These are phyloP conservation scores for Epizoanthus ramosus DNA, from an alignment of 92 coral and sea anemone genomes.

Conservation along the genomic window DNA sequence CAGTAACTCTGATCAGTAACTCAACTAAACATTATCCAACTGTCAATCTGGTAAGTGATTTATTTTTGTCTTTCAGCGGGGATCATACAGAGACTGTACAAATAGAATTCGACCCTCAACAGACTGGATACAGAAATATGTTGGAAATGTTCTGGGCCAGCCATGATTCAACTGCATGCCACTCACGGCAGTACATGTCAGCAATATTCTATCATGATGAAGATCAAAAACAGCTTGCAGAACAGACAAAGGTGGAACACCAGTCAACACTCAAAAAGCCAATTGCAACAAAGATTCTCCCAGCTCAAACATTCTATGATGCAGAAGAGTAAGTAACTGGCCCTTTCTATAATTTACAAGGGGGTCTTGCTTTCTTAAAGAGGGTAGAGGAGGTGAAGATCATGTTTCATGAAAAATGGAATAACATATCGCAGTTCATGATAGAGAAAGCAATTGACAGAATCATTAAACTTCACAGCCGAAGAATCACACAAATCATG, in stretches of 20 bases:
- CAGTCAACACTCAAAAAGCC: slow-evolving; percentile 61
- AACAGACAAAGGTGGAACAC: slow-evolving; percentile 70
- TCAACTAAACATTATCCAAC: background rate
- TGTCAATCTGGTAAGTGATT: background rate
- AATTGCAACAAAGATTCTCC: slow-evolving; percentile 86
- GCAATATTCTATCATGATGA: slow-evolving; percentile 94
- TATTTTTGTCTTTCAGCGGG: slow-evolving; percentile 65
- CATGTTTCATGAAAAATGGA: background rate
- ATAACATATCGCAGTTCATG: no score
- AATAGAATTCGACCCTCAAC: slow-evolving; percentile 82
- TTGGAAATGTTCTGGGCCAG: slow-evolving; percentile 84
- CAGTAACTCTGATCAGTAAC: background rate
- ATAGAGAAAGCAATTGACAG: no score
- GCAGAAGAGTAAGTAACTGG: slow-evolving; percentile 88
- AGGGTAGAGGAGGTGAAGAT: background rate
- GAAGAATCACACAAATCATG: no score
- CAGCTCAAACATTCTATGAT: slow-evolving; percentile 89
- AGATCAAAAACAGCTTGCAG: slow-evolving; percentile 83
- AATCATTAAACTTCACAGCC: no score
- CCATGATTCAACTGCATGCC: slow-evolving; percentile 75
- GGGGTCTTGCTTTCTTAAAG: no score
- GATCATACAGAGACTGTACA: slow-evolving; percentile 95
- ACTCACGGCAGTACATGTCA: slow-evolving; percentile 91
- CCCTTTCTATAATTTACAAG: background rate
- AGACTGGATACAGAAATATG: slow-evolving; percentile 85